phyloP scores from a whole-genome alignment of 2,888 invertebrate genomes.

The Branchellion lobata region DNA sequence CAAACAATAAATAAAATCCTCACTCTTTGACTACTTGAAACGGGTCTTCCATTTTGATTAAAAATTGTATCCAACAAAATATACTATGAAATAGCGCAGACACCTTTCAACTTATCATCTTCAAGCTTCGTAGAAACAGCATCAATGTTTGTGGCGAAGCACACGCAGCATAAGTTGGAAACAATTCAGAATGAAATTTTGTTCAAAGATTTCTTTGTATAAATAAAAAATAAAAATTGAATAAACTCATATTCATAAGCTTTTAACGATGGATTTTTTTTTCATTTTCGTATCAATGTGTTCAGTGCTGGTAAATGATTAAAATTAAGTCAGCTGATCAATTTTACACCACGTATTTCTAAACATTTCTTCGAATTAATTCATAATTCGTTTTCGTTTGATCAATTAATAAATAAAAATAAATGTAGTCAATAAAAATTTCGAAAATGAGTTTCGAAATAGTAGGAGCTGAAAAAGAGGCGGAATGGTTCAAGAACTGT shows the following conservation, averaged over 20 bases:
- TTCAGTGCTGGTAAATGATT: no score
- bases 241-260: no score
- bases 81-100: background rate
- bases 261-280: no score
- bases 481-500: background rate
- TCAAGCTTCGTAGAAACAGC: background rate
- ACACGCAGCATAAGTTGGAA: background rate
- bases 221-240: no score
- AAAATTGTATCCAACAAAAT: background rate
- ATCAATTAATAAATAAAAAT: background rate
- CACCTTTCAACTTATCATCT: background rate
- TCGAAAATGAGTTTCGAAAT: conserved; percentile 4
- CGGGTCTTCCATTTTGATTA: conserved; percentile 78
- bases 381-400: no score
- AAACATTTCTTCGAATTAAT: no score
- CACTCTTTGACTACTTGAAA: conserved; percentile 98
- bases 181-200: background rate
- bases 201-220: no score
- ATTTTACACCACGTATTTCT: no score
- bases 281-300: no score
- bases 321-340: no score
- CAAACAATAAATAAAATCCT: conserved; percentile 64
- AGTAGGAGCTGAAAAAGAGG: background rate
- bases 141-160: background rate
- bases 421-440: background rate